Evolutionary conservation across 2,797 vertebrate genomes (phyloP).

Genomic region (Balearica regulorum): DNA sequence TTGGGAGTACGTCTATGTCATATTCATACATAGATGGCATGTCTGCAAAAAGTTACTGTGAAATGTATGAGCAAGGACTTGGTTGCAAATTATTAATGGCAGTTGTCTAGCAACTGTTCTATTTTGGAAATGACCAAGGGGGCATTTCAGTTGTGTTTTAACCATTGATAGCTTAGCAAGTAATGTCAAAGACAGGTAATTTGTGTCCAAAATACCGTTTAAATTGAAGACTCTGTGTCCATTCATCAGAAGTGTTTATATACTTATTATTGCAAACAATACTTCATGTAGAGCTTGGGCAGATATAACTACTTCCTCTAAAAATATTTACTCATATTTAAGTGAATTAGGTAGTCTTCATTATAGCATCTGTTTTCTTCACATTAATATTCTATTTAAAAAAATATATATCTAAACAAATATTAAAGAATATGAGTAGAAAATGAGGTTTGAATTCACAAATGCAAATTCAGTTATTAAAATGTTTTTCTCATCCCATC

Average conservation of each 20-base stretch:
- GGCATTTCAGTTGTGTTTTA: not conserved
- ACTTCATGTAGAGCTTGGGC: not conserved
- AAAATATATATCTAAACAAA: not conserved
- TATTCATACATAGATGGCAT: not conserved
- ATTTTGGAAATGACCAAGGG: not conserved
- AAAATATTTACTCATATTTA: not conserved
- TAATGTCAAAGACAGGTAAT: not conserved
- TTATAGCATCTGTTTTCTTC: not conserved
- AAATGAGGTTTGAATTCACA: not conserved
- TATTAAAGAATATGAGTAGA: not conserved
- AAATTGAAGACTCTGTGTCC: not conserved
- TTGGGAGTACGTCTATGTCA: not conserved
- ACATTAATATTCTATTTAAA: not conserved
- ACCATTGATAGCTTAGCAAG: not conserved
- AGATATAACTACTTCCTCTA: not conserved
- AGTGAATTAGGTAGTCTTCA: not conserved
- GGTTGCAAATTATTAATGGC: not conserved
- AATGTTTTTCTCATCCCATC: not conserved
- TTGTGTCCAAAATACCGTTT: not conserved
- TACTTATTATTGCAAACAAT: not conserved
- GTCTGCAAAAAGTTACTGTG: not conserved
- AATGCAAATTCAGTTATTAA: not conserved
- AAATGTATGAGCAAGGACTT: not conserved
- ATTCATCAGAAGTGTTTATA: not conserved
- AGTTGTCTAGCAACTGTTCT: not conserved